A percentile compares a stretch with the other conserved stretches of the same genome.
Conservation (phyloP, 1,140 invertebrate species). For the Apis florea region DNA sequence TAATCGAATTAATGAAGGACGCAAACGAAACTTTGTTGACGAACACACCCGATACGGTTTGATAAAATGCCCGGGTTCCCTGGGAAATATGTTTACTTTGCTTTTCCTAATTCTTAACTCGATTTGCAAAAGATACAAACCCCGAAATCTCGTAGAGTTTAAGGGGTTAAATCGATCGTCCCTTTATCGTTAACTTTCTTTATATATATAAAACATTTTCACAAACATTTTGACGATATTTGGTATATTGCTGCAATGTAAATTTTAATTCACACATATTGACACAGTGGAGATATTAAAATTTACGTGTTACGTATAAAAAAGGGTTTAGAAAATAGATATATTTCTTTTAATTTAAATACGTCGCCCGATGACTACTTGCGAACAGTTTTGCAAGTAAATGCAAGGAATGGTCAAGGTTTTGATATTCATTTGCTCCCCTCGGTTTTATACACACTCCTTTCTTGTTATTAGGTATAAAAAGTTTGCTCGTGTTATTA, state of each 20-base stretch:
- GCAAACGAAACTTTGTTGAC: slow-evolving; percentile 21
- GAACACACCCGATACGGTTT: not conserved
- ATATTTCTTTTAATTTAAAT: too few species aligned
- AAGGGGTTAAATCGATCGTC: not conserved
- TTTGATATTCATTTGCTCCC: not conserved
- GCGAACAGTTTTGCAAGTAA: too few species aligned
- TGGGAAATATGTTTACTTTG: slow-evolving; percentile 6
- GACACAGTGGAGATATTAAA: too few species aligned
- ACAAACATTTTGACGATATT: too few species aligned
- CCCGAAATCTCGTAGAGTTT: not conserved
- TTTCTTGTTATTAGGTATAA: slow-evolving; percentile 19
- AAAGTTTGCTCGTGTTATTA: slow-evolving; percentile 24
- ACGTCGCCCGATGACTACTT: too few species aligned
- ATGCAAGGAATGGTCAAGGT: not conserved
- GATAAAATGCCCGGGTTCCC: not conserved
- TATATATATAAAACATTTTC: too few species aligned
- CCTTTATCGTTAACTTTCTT: not conserved
- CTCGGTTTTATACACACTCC: not conserved
- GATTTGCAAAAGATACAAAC: not conserved
- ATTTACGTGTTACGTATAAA: too few species aligned
- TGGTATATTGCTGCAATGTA: too few species aligned
- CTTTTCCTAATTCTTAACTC: not conserved
- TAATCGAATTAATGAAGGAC: slow-evolving; percentile 41
- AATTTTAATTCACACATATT: too few species aligned
- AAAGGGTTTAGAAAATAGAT: too few species aligned